Percentiles rank a stretch among this genome's conserved stretches.
Conservation (phyloP, 2,113 vertebrate species). For the Corythornis cristatus region DNA sequence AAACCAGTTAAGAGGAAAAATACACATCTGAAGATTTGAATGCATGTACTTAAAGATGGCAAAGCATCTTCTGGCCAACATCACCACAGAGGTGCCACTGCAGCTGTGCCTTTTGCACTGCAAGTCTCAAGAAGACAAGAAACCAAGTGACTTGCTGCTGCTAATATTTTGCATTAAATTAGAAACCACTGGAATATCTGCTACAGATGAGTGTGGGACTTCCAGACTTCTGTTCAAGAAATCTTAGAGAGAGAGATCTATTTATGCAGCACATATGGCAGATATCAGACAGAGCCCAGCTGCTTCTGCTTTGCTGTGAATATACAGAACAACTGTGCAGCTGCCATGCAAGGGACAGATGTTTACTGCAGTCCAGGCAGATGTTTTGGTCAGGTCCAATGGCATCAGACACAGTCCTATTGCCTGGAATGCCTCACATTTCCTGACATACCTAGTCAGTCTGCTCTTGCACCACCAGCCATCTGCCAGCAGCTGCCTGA, state of each 20-base stretch:
- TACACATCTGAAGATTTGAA: background rate
- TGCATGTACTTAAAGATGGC: background rate
- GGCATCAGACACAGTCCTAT: background rate
- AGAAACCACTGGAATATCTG: background rate
- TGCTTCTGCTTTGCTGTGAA: background rate
- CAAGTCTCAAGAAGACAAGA: background rate
- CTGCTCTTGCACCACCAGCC: background rate
- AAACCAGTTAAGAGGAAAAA: background rate
- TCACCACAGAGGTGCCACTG: background rate
- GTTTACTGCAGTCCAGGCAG: background rate
- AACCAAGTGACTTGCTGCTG: background rate
- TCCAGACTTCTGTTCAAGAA: background rate
- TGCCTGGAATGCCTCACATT: background rate
- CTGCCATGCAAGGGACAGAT: rapidly evolving
- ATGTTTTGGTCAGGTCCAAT: background rate
- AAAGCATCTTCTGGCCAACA: background rate
- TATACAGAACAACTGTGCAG: background rate
- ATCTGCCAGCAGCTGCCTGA: background rate
- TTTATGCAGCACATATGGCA: background rate
- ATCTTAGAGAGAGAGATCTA: background rate
- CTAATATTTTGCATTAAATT: background rate
- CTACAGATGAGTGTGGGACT: background rate
- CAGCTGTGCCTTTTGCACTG: background rate
- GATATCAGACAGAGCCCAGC: background rate
- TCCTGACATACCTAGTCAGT: background rate